Base-by-base conservation (phyloP, 2,113 vertebrate genomes). In the Alosa alosa region DNA sequence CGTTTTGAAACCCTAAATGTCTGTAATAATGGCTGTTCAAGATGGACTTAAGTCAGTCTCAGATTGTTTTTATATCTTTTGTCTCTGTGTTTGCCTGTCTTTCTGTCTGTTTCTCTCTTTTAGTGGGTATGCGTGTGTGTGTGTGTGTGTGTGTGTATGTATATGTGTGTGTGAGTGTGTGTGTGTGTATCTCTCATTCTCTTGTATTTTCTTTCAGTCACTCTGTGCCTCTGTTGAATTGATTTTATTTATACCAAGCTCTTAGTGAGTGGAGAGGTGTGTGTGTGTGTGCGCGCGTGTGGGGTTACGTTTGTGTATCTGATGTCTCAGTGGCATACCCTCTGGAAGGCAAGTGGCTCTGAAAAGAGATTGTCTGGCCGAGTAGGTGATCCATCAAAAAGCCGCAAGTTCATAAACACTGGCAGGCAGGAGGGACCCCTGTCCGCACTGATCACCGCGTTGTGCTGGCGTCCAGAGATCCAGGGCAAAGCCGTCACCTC, bases 51-150 rank as follows among this genome's bases (percentile, higher is more conserved):
- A 31, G 31, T n/a, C 7, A n/a, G 60, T 72, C 25, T 72, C 25
- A 11, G 10, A 72, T 47, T 72, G 22, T 22, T 10, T 72, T n/a
- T 72, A 45, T 72, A 9, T 25, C 39, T 84, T 25, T 84, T 52
- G 83, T 31, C 15, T 86, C 90, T 57, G 72, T 83, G 50, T n/a
- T 36, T 86, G 18, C 78, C 64, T 36, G 64, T 31, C 31, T 31
- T 22, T 46, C 46, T 20, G 44, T 39, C 55, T 6, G 20, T 47
- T 9, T 36, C 15, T 31, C 52, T 60, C 39, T n/a, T 25, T 11
- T 31, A 31, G 20, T 55, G 41, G 44, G 3, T 46, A 9, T 84
- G 39, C 83, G 57, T 60, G 57, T 60, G 57, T 22, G 18, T 55
- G 52, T 55, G 52, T 20, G 52, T 55, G 52, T 20, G 52, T 55